Percentiles rank a stretch among this genome's conserved stretches.
Conservation (phyloP, 2,797 vertebrate species). For the Sebastes minor region DNA sequence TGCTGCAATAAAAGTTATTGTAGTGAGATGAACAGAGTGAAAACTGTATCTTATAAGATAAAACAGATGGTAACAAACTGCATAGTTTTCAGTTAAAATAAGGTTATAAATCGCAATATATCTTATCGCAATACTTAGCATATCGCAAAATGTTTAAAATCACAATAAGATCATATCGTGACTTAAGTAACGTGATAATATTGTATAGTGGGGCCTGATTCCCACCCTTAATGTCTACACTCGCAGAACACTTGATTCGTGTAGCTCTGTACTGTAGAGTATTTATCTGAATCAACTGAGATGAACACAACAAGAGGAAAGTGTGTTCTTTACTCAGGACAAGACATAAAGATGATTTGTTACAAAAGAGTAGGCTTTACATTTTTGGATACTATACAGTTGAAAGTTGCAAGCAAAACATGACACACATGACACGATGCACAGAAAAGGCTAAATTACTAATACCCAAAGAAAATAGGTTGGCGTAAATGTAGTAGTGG, state of each 20-base stretch:
- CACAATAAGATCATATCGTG: no score
- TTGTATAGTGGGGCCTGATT: no score
- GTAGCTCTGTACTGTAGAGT: neutral
- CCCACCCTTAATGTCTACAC: neutral
- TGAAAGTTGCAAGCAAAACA: neutral
- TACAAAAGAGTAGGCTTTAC: no score
- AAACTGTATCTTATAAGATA: no score
- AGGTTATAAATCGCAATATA: no score
- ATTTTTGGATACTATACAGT: neutral
- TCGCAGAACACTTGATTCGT: neutral
- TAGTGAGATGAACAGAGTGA: no score
- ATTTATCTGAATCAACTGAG: constrained; percentile 1
- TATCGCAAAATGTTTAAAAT: no score
- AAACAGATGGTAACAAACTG: no score
- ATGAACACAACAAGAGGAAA: neutral
- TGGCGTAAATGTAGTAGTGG: neutral
- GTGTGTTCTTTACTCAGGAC: neutral
- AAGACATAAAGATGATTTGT: neutral
- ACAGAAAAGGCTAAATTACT: neutral
- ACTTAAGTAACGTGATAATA: no score
- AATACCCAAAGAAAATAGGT: neutral
- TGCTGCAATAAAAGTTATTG: no score
- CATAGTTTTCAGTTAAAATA: no score
- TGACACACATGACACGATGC: neutral
- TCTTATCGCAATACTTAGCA: no score